Evolutionary conservation across 2,797 vertebrate species (phyloP).

Genomic region (Aplochiton taeniatus): DNA sequence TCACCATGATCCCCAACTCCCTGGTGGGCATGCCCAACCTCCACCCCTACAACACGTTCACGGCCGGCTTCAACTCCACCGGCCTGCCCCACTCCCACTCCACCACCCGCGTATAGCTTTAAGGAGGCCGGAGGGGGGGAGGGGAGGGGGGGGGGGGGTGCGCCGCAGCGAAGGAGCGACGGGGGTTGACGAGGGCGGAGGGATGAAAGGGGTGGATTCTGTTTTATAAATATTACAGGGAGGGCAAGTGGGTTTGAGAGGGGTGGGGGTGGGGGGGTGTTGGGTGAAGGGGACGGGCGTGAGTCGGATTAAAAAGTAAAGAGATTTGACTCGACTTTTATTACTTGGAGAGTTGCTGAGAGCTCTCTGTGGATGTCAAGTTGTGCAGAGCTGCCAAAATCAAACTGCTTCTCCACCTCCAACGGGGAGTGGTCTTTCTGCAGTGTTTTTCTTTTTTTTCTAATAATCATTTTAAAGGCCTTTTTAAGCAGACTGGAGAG

Average conservation of each 20-base stretch:
- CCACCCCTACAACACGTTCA: conserved; percentile 98
- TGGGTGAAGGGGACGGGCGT: conserved; percentile 27
- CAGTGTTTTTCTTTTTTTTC: conserved; percentile 76
- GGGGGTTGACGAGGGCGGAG: conserved; percentile 6
- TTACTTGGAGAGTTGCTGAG: conserved; percentile 67
- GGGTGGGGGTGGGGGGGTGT: conserved; percentile 24
- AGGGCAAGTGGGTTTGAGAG: not conserved
- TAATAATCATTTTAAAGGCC: conserved; percentile 82
- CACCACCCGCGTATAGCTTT: conserved; percentile 98
- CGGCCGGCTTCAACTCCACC: conserved; percentile 94
- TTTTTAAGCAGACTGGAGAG: conserved; percentile 80
- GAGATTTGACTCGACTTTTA: conserved; percentile 77
- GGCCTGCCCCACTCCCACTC: conserved; percentile 98
- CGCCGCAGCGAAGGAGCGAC: conserved; percentile 7
- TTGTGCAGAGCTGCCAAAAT: conserved; percentile 83
- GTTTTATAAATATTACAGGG: conserved; percentile 77
- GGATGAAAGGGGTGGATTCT: conserved; percentile 66
- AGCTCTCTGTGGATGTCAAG: conserved; percentile 79
- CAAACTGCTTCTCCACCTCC: conserved; percentile 73
- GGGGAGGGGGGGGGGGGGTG: conserved; percentile 36
- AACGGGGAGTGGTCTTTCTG: conserved; percentile 66
- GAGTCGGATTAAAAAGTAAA: conserved; percentile 68
- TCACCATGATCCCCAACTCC: conserved; percentile 99
- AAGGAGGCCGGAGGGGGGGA: conserved; percentile 61
- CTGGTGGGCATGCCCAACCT: conserved; percentile 96